These are phyloP conservation scores for Notarius quadriscutis DNA, from an alignment of 2,113 vertebrate genomes.

Conservation along the genomic window DNA sequence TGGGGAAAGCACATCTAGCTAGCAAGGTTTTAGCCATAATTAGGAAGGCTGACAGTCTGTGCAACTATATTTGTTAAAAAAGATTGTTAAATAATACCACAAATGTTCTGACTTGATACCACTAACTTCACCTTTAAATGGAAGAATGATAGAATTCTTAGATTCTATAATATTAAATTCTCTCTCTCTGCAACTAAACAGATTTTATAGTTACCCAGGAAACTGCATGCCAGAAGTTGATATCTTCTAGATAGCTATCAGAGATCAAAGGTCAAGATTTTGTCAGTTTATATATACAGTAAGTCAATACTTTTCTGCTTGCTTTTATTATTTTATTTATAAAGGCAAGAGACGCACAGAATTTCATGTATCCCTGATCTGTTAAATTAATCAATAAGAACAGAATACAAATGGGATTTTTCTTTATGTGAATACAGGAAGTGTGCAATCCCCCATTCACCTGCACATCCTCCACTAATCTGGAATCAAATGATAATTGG, in stretches of 20 bases:
- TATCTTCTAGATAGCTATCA: slow-evolving; percentile 64
- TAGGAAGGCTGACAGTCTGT: neutral
- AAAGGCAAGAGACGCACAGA: neutral
- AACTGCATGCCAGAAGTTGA: slow-evolving; percentile 62
- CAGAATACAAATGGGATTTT: neutral
- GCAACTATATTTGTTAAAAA: neutral
- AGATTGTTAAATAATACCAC: neutral
- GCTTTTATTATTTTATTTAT: neutral
- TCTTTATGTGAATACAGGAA: neutral
- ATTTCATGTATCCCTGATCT: neutral
- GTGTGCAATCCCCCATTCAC: neutral
- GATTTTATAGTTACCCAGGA: slow-evolving; percentile 68
- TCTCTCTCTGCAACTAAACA: slow-evolving; percentile 24
- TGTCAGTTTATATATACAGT: slow-evolving; percentile 42
- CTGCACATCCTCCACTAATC: neutral
- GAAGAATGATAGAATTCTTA: too few relatives aligned
- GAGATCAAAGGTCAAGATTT: slow-evolving; percentile 63
- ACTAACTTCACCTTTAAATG: neutral
- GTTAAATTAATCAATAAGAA: neutral
- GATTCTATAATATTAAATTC: too few relatives aligned
- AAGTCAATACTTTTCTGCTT: slow-evolving; percentile 21
- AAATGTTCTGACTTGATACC: neutral
- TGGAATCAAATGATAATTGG: neutral
- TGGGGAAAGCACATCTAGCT: neutral
- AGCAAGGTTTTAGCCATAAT: neutral